Evolutionary conservation across 2,888 invertebrate species (phyloP).

Genomic region (Ctena decussata): DNA sequence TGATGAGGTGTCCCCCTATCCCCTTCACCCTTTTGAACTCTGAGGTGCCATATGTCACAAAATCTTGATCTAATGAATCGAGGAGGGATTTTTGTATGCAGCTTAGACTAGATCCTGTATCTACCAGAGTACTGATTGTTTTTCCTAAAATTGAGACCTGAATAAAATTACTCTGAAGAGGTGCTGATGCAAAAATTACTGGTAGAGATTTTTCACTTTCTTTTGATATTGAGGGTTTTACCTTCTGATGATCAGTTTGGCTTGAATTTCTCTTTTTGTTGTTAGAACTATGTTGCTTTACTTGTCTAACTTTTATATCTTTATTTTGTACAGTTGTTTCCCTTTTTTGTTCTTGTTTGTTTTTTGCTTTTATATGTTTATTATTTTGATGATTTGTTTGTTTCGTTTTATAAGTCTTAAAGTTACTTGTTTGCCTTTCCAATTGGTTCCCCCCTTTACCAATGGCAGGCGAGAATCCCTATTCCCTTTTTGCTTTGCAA

Average conservation of each 20-base stretch:
- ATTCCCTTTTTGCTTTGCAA: background rate
- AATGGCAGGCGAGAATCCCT: slow-evolving; percentile 25
- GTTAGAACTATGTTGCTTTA: background rate
- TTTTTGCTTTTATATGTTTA: background rate
- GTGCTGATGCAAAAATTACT: background rate
- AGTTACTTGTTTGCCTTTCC: slow-evolving; percentile 18
- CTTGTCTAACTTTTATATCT: background rate
- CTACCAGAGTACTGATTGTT: slow-evolving; percentile 6
- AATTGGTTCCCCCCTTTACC: slow-evolving; percentile 40
- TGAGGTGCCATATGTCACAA: background rate
- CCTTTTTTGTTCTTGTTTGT: background rate
- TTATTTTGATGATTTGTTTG: background rate
- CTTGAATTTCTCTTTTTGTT: background rate
- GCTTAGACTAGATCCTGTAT: slow-evolving; percentile 19
- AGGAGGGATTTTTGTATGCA: slow-evolving; percentile 41
- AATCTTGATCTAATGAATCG: background rate
- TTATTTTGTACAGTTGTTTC: background rate
- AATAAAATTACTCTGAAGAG: slow-evolving; percentile 8
- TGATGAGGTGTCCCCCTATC: slow-evolving; percentile 26
- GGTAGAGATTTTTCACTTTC: background rate
- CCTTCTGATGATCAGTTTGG: background rate
- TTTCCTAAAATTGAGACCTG: background rate
- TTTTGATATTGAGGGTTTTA: background rate
- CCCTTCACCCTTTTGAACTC: slow-evolving; percentile 21
- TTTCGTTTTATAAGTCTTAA: background rate